Base-by-base conservation (phyloP, 2,113 vertebrate genomes). In the Etheostoma spectabile region DNA sequence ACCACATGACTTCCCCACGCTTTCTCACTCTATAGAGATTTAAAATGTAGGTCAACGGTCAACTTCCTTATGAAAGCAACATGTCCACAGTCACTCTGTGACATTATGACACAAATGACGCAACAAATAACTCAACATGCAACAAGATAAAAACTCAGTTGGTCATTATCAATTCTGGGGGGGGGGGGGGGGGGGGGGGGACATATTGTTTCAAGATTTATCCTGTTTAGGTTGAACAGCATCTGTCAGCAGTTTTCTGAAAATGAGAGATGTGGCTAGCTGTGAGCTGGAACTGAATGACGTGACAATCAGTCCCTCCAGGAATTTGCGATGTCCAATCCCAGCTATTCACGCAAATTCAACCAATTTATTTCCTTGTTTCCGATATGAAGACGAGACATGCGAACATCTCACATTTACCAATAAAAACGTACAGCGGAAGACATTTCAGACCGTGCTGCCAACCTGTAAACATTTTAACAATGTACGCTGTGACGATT, bases 31-130 rank as follows among this genome's bases (percentile, higher is more conserved):
- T 81, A 77, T 66, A 73, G 56, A 46, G 52, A 70, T 59, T 61
- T 74, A 87, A 65, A 79, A 93, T 91, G 75, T 90, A 92, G 87
- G 92, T 93, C 91, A 93, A 89, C n/a, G 60, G 90, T 89, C 90
- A 88, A 82, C 87, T 89, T 92, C 87, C 88, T 85, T 38, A 46
- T 60, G 64, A 79, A 77, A 88, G 80, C 51, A 38, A 84, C n/a
- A 15, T 53, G 15, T 72, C 30, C 49, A 48, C 60, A 16, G 49
- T n/a, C 8, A 24, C 35, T 51, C 6, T 48, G 33, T 55, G 52
- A 82, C 67, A 59, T n/a, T 33, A 56, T 30, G 30, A 30, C 35
- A 35, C n/a, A 79, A 52, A 57, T 53, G 16, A 70, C 1, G 12
- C 48, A 24, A 74, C 60, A 70, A 77, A 62, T 38, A 22, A 49